Base-by-base conservation (phyloP, 2,888 invertebrate species). In the Sympetrum striolatum region DNA sequence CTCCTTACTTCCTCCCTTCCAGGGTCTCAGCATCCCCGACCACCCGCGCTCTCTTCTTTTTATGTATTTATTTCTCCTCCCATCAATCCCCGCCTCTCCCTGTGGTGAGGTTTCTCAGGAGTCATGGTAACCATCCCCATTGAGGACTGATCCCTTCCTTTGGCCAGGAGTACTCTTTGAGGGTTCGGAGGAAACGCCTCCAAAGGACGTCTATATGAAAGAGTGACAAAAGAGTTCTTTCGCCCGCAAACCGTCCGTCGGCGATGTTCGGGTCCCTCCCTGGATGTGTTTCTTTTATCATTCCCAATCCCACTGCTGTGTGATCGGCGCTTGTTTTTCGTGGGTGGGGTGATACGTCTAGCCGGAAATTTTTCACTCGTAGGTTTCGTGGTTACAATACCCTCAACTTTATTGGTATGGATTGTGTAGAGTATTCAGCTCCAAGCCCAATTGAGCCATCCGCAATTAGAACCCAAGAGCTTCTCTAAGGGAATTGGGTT, bases 91-190 rank as follows among this genome's bases (percentile, higher is more conserved):
- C 80, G 18, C 39, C 44, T 18, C 37, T 22, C 60, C 64, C 37
- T 86, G 86, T 37, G 86, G 86, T 86, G 53, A 86, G 86, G 86
- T 60, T 86, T 86, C 86, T 60, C 58, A 31, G 86, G 86, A 86
- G 86, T 48, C 86, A 37, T 60, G 86, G 86, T n/a, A 86, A 60
- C 86, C 86, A 60, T 39, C 58, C 37, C 86, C 86, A 64, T 86
- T 86, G 86, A 64, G 86, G 60, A 64, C 37, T 86, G 86, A 86
- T 86, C 86, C 60, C 60, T 64, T 86, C 37, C 35, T 86, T 64
- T 73, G 73, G 31, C 73, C 73, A 73, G 25, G 31, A 73, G 73
- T 73, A 73, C 73, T 73, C 25, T 73, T 25, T 14, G 73, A 73
- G 73, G 73, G 25, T 14, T 73, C 31, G 22, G 31, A 31, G 14